phyloP scores from a whole-genome alignment of 2,888 invertebrate species.

The Allacma fusca region DNA sequence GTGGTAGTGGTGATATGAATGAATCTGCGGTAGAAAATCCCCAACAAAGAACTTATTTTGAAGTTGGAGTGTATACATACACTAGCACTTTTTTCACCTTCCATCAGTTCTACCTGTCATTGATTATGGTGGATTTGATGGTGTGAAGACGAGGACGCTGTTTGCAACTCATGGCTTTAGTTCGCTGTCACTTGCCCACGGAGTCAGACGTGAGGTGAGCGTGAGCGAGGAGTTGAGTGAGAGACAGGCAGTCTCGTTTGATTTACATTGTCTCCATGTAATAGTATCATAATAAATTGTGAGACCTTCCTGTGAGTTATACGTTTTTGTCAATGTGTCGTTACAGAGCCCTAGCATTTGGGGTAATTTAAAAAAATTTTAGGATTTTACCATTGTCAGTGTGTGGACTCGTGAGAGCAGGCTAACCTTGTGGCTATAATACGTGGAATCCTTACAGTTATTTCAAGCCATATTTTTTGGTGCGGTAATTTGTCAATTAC shows the following conservation, averaged over 20 bases:
- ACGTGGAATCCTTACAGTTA: no score
- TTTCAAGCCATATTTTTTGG: no score
- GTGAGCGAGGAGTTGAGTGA: no score
- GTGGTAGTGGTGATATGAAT: slow-evolving; percentile 30
- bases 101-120: slow-evolving; percentile 37
- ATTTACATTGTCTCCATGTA: not conserved
- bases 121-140: slow-evolving; percentile 39
- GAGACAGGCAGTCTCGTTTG: not conserved
- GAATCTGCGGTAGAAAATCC: slow-evolving; percentile 36
- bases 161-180: slow-evolving; percentile 30
- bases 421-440: no score
- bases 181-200: slow-evolving; percentile 14
- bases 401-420: no score
- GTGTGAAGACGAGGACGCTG: slow-evolving; percentile 37
- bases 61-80: not conserved
- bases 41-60: slow-evolving; percentile 14
- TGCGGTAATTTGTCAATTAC: no score
- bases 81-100: slow-evolving; percentile 28
- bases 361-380: not conserved
- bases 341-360: not conserved
- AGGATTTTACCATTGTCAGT: no score
- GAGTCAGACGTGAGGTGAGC: slow-evolving; percentile 24
- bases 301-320: not conserved
- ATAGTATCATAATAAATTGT: not conserved
- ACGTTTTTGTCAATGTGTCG: not conserved